Percentiles rank a stretch among this genome's conserved stretches.
phyloP scores from a whole-genome alignment of 2,888 invertebrate genomes.

The Ferrisia virgata region DNA sequence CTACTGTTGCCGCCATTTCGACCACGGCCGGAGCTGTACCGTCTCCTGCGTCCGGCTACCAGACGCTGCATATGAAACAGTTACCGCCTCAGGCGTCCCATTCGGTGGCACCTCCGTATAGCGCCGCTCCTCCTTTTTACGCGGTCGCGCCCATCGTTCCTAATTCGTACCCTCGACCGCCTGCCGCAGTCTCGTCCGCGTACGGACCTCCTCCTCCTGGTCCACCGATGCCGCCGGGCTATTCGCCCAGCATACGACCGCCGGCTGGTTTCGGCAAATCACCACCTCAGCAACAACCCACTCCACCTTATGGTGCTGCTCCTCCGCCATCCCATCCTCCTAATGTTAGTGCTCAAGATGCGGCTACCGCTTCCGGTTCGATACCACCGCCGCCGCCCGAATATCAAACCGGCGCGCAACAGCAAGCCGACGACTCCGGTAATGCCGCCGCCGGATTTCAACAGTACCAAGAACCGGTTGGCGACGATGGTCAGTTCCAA shows the following conservation, averaged over 20 bases:
- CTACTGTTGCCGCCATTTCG: neutral
- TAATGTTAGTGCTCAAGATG: neutral
- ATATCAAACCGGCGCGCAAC: constrained; percentile 40
- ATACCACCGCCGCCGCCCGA: constrained; percentile 50
- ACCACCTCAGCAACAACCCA: neutral
- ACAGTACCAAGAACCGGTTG: neutral
- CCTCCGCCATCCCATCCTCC: neutral
- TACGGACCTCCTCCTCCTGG: neutral
- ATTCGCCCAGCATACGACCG: constrained; percentile 46
- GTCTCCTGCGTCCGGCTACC: neutral
- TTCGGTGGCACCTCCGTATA: neutral
- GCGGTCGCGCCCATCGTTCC: neutral
- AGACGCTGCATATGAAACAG: constrained; percentile 13
- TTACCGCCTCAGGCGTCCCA: neutral
- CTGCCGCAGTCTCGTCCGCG: neutral
- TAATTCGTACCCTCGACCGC: constrained; percentile 12
- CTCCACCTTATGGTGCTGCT: neutral
- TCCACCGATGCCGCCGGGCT: neutral
- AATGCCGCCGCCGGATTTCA: neutral
- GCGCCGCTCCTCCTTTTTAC: neutral
- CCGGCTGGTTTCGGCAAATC: neutral
- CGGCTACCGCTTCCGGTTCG: neutral
- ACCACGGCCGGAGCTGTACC: neutral
- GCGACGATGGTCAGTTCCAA: neutral
- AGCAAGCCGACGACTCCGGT: neutral